phyloP scores from a whole-genome alignment of 1,140 invertebrate species.

The Procambarus clarkii region DNA sequence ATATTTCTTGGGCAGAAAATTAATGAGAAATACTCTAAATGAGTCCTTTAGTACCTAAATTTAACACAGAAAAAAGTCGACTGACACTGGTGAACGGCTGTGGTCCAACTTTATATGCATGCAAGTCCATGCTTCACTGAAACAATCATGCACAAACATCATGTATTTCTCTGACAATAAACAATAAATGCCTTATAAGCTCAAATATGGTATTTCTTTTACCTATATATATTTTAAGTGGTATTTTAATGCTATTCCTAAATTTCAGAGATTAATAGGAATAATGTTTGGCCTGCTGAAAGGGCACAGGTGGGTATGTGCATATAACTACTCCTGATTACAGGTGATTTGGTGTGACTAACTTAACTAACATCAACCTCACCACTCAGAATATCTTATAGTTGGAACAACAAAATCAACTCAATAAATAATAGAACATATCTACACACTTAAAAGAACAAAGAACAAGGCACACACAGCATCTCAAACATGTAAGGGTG shows the following conservation, averaged over 20 bases:
- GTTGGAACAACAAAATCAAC: background rate
- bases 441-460: background rate
- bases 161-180: background rate
- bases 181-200: background rate
- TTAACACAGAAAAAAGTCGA: background rate
- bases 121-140: background rate
- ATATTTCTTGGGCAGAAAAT: background rate
- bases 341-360: conserved; percentile 28
- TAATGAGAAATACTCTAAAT: background rate
- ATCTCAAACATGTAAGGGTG: conserved; percentile 38
- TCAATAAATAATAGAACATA: background rate
- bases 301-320: conserved; percentile 21
- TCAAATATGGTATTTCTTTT: background rate
- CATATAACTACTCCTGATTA: background rate
- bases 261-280: background rate
- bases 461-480: conserved; percentile 36
- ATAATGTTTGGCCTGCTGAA: background rate
- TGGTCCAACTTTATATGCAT: background rate
- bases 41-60: background rate
- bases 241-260: conserved; percentile 13
- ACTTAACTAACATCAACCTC: conserved; percentile 8
- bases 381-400: conserved; percentile 2
- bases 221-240: background rate
- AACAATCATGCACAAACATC: background rate
- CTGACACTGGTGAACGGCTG: background rate